Evolutionary conservation across 2,888 invertebrate species (phyloP).

Genomic region (Protophormia terraenovae): DNA sequence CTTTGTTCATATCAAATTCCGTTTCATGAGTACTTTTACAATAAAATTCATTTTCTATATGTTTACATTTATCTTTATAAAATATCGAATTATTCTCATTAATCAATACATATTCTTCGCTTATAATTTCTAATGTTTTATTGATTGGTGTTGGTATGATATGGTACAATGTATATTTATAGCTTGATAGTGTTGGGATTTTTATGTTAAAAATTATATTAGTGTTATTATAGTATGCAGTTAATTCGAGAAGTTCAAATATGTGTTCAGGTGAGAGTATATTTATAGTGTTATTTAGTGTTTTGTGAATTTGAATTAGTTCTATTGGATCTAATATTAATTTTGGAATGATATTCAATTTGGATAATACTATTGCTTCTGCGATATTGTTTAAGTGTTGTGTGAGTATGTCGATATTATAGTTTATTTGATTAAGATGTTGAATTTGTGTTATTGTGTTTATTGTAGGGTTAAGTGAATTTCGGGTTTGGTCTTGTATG

Average conservation of each 20-base stretch:
- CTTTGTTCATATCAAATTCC: conserved; percentile 22
- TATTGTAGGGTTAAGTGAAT: conserved; percentile 37
- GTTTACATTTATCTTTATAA: conserved; percentile 36
- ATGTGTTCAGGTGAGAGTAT: conserved; percentile 32
- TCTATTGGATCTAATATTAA: no score
- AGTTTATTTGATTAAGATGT: conserved; percentile 46
- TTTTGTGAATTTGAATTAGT: conserved; percentile 49
- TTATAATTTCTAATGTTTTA: no score
- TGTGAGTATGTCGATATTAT: no score
- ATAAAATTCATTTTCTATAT: conserved; percentile 18
- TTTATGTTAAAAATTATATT: conserved; percentile 28
- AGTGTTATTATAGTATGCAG: conserved; percentile 5
- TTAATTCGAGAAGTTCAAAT: conserved; percentile 28
- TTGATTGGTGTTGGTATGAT: conserved; percentile 18
- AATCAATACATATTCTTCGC: no score
- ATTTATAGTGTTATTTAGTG: no score
- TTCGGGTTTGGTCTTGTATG: conserved; percentile 31
- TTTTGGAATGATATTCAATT: no score
- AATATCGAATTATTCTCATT: conserved; percentile 8
- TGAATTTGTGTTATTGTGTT: conserved; percentile 40
- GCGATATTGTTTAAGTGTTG: conserved; percentile 57
- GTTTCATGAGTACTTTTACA: conserved; percentile 10
- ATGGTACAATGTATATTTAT: conserved; percentile 18
- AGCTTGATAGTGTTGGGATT: conserved; percentile 15
- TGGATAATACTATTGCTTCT: conserved; percentile 56